Percentiles rank a stretch among this genome's conserved stretches.
phyloP scores from a whole-genome alignment of 1,140 invertebrate genomes.

The Drosophila gunungcola region DNA sequence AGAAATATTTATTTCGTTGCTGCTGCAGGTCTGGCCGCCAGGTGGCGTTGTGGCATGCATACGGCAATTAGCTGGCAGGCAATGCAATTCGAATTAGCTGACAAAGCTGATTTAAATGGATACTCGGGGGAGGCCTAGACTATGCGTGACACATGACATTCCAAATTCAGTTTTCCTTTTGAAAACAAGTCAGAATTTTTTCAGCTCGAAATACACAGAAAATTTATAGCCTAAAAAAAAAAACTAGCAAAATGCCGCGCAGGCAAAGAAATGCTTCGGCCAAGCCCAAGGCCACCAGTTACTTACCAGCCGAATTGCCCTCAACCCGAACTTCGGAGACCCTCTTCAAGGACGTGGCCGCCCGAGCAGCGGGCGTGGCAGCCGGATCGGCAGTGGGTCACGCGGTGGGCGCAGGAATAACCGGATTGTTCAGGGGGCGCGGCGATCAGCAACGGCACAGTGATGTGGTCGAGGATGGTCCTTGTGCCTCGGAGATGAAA shows the following conservation, averaged over 20 bases:
- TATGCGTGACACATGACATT: slow-evolving; percentile 21
- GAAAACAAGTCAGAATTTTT: background rate
- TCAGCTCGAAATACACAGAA: background rate
- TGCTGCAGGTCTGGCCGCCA: slow-evolving; percentile 21
- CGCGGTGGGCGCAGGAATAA: slow-evolving; percentile 92
- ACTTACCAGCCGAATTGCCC: slow-evolving; percentile 25
- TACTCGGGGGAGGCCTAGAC: slow-evolving; percentile 8
- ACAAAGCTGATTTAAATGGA: background rate
- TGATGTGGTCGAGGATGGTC: slow-evolving; percentile 87
- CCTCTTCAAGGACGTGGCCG: slow-evolving; percentile 89
- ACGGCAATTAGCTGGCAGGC: slow-evolving; percentile 58
- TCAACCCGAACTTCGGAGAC: slow-evolving; percentile 8
- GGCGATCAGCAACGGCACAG: slow-evolving; percentile 49
- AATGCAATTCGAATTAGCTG: slow-evolving; percentile 69
- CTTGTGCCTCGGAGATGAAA: slow-evolving; percentile 93
- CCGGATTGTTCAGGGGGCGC: slow-evolving; percentile 91
- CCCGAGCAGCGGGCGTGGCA: slow-evolving; percentile 94
- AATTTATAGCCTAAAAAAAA: background rate
- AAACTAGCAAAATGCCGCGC: slow-evolving; percentile 42
- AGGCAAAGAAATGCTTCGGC: slow-evolving; percentile 18
- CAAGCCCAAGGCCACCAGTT: background rate
- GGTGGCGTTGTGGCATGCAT: slow-evolving; percentile 51
- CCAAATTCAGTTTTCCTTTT: slow-evolving; percentile 32
- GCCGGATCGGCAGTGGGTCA: slow-evolving; percentile 88
- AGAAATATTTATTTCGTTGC: slow-evolving; percentile 12